Evolutionary conservation across 2,888 invertebrate genomes (phyloP).

Genomic region (Magallana nippona): DNA sequence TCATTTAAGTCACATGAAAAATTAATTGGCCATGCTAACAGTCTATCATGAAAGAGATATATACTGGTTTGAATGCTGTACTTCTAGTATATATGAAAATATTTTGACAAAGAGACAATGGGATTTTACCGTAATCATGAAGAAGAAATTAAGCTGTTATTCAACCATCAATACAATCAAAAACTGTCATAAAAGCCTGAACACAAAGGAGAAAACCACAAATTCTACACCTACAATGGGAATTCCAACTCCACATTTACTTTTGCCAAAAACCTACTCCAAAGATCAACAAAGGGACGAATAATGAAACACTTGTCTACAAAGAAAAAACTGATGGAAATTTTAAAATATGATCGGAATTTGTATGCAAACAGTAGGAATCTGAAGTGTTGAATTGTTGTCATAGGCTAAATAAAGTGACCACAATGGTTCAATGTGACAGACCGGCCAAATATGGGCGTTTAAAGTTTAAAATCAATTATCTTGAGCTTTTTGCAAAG

Average conservation of each 20-base stretch:
- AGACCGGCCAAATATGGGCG: constrained; percentile 21
- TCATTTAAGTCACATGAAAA: too few relatives aligned
- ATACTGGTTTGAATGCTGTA: too few relatives aligned
- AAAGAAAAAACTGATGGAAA: constrained; percentile 23
- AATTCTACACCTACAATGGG: neutral
- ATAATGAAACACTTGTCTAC: constrained; percentile 27
- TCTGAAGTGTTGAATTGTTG: constrained; percentile 28
- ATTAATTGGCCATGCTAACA: too few relatives aligned
- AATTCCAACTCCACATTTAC: constrained; percentile 15
- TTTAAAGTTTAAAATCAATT: constrained; percentile 28
- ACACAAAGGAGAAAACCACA: neutral
- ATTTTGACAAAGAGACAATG: too few relatives aligned
- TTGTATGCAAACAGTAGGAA: constrained; percentile 19
- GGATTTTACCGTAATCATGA: neutral
- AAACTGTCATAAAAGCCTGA: neutral
- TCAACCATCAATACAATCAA: neutral
- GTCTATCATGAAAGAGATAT: too few relatives aligned
- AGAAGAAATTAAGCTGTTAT: constrained; percentile 3
- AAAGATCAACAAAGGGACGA: constrained; percentile 12
- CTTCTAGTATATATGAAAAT: too few relatives aligned
- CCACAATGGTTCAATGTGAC: constrained; percentile 21
- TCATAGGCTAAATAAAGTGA: constrained; percentile 9
- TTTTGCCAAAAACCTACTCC: constrained; percentile 18
- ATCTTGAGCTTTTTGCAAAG: constrained; percentile 8
- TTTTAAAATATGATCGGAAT: constrained; percentile 30